Percentiles rank a stretch among this genome's conserved stretches.
phyloP scores from a whole-genome alignment of 1,140 invertebrate genomes.

The Neuroterus valhalla region DNA sequence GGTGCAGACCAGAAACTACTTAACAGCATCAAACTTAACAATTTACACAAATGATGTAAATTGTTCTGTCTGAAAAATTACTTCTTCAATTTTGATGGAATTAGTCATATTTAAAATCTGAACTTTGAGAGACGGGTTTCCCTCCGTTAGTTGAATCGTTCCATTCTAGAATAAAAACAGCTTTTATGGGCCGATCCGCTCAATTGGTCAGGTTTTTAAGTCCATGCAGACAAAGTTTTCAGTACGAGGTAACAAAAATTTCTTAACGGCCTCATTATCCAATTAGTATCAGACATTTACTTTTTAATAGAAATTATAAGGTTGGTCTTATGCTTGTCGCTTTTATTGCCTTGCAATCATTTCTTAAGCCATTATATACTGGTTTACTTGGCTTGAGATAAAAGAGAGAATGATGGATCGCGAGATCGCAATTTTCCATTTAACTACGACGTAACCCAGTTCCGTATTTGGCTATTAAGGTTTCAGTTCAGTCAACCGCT shows the following conservation, averaged over 20 bases:
- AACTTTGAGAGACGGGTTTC: no score
- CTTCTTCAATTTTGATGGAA: no score
- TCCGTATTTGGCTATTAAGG: slow-evolving; percentile 51
- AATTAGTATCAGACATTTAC: background rate
- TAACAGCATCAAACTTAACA: no score
- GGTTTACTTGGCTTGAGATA: background rate
- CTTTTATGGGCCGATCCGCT: background rate
- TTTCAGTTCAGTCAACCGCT: background rate
- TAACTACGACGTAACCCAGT: slow-evolving; percentile 49
- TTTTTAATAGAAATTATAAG: background rate
- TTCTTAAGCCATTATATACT: background rate
- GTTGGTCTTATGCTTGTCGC: background rate
- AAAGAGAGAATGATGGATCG: slow-evolving; percentile 10
- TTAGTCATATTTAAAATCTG: no score
- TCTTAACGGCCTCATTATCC: slow-evolving; percentile 1
- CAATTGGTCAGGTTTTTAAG: background rate
- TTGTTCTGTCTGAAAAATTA: no score
- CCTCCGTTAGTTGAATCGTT: no score
- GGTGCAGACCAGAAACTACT: slow-evolving; percentile 40
- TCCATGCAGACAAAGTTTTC: slow-evolving; percentile 39
- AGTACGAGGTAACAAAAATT: slow-evolving; percentile 35
- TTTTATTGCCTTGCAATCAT: background rate
- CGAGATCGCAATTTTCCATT: slow-evolving; percentile 32
- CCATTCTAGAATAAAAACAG: no score
- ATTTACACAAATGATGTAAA: no score